Conservation (phyloP, 2,113 vertebrate species). For the Gymnorhina tibicen region DNA sequence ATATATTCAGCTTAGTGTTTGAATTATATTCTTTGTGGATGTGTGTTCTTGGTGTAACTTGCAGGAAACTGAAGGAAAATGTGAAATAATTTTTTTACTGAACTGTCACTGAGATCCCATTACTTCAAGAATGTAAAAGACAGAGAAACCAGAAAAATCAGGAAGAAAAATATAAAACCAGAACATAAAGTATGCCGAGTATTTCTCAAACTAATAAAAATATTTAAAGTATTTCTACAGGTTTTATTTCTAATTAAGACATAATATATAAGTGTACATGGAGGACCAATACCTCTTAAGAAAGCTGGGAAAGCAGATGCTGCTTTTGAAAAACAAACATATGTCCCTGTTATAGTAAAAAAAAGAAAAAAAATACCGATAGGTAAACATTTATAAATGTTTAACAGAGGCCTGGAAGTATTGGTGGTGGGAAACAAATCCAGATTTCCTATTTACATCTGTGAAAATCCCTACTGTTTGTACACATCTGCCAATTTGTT, state of each 20-base stretch:
- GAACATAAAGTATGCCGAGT: not conserved
- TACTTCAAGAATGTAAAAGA: not conserved
- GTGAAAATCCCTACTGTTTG: not conserved
- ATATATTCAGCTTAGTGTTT: not conserved
- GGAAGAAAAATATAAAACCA: not conserved
- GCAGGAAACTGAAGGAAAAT: not conserved
- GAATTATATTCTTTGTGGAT: not conserved
- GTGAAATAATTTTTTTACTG: not conserved
- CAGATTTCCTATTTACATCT: not conserved
- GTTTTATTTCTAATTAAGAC: not conserved
- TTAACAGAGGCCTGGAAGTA: not conserved
- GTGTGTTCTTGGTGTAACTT: not conserved
- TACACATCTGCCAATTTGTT: not conserved
- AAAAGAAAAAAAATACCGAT: not conserved
- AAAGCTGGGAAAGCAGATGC: not conserved
- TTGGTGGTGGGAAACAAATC: not conserved
- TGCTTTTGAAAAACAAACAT: not conserved
- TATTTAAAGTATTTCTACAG: not conserved
- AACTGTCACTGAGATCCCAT: rapidly evolving
- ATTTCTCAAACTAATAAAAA: not conserved
- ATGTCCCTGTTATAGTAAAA: not conserved
- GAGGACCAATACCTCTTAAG: not conserved
- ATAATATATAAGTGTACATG: not conserved
- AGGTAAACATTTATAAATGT: not conserved
- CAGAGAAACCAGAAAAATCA: not conserved